Evolutionary conservation across 2,888 invertebrate genomes (phyloP).

Genomic region (Drosophila borealis): DNA sequence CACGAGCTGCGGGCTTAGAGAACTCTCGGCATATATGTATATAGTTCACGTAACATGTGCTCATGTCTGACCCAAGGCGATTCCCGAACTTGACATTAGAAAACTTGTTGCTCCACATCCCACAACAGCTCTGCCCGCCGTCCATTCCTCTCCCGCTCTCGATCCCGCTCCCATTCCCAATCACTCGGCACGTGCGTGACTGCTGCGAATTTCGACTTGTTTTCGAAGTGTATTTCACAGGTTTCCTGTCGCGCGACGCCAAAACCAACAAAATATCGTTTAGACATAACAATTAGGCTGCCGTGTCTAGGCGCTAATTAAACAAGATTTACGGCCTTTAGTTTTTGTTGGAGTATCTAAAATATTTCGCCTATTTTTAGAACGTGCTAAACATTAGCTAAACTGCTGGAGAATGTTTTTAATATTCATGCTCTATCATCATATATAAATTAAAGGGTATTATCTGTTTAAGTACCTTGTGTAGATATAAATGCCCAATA

Average conservation of each 20-base stretch:
- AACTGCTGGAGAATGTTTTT: neutral
- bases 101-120: constrained; percentile 52
- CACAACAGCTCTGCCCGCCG: neutral
- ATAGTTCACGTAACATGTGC: constrained; percentile 22
- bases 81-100: constrained; percentile 78
- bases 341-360: no score
- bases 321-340: constrained; percentile 32
- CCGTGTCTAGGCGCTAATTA: constrained; percentile 37
- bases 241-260: constrained; percentile 21
- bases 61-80: constrained; percentile 54
- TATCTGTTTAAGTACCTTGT: neutral
- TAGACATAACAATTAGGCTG: constrained; percentile 43
- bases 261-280: constrained; percentile 9
- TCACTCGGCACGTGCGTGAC: constrained; percentile 64
- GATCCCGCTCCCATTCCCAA: constrained; percentile 15
- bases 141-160: neutral
- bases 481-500: neutral
- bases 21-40: neutral
- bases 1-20: constrained; percentile 3
- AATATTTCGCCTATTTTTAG: neutral
- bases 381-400: neutral
- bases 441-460: constrained; percentile 1
- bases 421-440: neutral
- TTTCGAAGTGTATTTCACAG: constrained; percentile 37
- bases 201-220: constrained; percentile 28